Base-by-base conservation (phyloP, 2,113 vertebrate genomes). In the Chrysochloris asiatica region DNA sequence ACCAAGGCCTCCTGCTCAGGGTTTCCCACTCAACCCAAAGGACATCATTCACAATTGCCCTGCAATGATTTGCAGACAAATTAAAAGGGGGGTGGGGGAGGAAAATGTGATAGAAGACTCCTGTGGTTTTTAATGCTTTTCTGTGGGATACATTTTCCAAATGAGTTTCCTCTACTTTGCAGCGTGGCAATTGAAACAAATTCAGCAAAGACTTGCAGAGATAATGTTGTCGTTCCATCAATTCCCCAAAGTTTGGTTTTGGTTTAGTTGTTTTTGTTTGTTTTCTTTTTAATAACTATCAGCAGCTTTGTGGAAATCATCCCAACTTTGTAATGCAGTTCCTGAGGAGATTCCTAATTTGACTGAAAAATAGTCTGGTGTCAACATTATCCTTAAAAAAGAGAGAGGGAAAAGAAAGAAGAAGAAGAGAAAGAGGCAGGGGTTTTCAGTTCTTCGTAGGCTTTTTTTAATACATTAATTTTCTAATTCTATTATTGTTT, bases 21-120 rank as follows among this genome's bases (percentile, higher is more conserved):
- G 41, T 80, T 96, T 95, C 14, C 80, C 86, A 73, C 38, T 30
- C 54, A 95, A 90, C 30, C 54, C n/a, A 19, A 1, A 52, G 14
- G n/a, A 21, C 45, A 28, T 41, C 75, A 13, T 79, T 50, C 77
- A 21, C 81, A 45, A 69, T 92, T 91, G 77, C 33, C 86, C 88
- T 69, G 0, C 45, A 82, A 83, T 87, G 79, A 88, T 92, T 82
- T 93, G 65, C 63, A 93, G 86, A 26, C 83, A 93, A 93, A 89
- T 92, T 86, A 83, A 94, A 95, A 59, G 56, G 54, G 54, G 54
- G 17, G 54, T 22, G 19, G 54, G 54, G 54, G 54, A 19, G 47
- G 93, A 65, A 73, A 63, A 36, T 73, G 59, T 63, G 47, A 77
- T 85, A 80, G 84, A 91, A 86, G 63, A 90, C 82, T 63, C 71